These are phyloP conservation scores for Camponotus floridanus DNA, from an alignment of 1,140 invertebrate species.

Conservation along the genomic window DNA sequence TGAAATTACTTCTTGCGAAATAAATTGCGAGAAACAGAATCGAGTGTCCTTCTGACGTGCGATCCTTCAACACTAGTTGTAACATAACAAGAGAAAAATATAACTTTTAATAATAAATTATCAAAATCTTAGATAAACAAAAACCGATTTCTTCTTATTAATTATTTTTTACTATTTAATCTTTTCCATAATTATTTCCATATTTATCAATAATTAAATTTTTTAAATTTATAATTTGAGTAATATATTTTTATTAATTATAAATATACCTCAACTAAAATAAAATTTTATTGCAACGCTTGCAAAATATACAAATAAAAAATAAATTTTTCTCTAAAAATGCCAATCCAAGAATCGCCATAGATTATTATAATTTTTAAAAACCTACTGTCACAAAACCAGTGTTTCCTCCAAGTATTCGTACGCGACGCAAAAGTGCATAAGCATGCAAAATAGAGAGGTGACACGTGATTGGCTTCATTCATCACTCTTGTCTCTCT, in stretches of 20 bases:
- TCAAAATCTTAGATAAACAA: not conserved
- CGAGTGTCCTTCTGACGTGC: not conserved
- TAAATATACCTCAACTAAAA: not conserved
- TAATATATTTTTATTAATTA: not conserved
- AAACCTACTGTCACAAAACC: not conserved
- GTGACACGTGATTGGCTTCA: conserved; percentile 13
- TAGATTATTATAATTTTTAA: not conserved
- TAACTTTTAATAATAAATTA: not conserved
- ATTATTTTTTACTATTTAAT: not conserved
- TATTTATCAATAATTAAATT: not conserved
- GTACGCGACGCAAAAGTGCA: too few species aligned
- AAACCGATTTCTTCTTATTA: not conserved
- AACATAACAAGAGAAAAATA: not conserved
- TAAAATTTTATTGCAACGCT: not conserved
- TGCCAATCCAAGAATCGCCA: not conserved
- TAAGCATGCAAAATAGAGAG: too few species aligned
- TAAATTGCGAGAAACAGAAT: conserved; percentile 5
- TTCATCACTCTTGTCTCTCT: conserved; percentile 47
- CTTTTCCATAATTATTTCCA: not conserved
- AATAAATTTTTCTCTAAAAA: not conserved
- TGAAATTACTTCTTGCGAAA: conserved; percentile 26
- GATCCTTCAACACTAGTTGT: not conserved
- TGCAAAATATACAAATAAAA: not conserved
- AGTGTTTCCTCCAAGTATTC: not conserved
- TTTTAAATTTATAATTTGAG: not conserved